Evolutionary conservation across 53 echinoderm and acorn worm genomes (phyloP).

Genomic region (Apostichopus leukothele): DNA sequence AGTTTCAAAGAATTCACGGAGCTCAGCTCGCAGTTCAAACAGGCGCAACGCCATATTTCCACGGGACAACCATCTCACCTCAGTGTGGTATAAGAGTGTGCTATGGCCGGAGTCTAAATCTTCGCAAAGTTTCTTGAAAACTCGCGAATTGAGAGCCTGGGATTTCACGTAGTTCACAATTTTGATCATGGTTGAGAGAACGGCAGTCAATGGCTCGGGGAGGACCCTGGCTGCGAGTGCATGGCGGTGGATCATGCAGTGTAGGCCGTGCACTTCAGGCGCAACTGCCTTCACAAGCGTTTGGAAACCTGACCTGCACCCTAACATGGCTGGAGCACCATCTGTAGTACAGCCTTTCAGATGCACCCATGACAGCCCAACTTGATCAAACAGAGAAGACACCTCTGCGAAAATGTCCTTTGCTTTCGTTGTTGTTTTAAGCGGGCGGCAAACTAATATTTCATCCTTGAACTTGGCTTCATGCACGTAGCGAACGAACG

Average conservation of each 20-base stretch:
- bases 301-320: background rate
- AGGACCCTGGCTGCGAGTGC: conserved; percentile 1
- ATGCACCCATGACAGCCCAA: background rate
- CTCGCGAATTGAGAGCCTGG: no score
- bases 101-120: conserved; percentile 4
- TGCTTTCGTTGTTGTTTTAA: background rate
- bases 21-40: conserved; percentile 4
- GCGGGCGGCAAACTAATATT: background rate
- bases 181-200: background rate
- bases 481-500: no score
- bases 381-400: conserved; percentile 1
- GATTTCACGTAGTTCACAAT: no score
- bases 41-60: conserved; percentile 9
- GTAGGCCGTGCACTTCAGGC: background rate
- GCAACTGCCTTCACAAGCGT: conserved; percentile 7
- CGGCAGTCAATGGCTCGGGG: conserved; percentile 4
- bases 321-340: background rate
- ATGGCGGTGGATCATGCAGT: conserved; percentile 11
- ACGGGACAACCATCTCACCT: conserved; percentile 12
- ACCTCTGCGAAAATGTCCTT: conserved; percentile 4
- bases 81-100: conserved; percentile 12
- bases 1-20: conserved; percentile 9
- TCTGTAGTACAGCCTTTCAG: conserved; percentile 12
- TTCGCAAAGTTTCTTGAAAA: background rate
- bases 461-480: background rate